Evolutionary conservation across 2,888 invertebrate genomes (phyloP).

Genomic region (Tortricodes alternella): DNA sequence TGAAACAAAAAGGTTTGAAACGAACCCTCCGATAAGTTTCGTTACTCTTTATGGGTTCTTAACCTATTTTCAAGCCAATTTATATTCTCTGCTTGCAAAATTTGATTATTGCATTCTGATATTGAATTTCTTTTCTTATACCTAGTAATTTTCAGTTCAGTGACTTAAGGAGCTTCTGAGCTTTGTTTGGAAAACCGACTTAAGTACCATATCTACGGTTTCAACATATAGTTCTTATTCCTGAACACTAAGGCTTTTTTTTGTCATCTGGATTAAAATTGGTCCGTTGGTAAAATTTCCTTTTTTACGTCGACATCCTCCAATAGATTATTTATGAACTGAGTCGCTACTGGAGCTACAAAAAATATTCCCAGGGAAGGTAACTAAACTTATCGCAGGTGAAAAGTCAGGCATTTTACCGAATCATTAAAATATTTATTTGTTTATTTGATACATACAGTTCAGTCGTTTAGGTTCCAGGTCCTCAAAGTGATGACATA

Average conservation of each 20-base stretch:
- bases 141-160: conserved; percentile 31
- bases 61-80: conserved; percentile 21
- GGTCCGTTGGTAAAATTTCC: conserved; percentile 10
- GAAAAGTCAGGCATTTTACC: too few relatives aligned
- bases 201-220: background rate
- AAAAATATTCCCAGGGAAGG: too few relatives aligned
- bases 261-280: background rate
- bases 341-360: background rate
- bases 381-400: too few relatives aligned
- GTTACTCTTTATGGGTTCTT: conserved; percentile 16
- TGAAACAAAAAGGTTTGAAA: conserved; percentile 2
- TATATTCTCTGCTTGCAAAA: conserved; percentile 25
- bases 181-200: conserved; percentile 7
- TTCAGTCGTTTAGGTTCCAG: too few relatives aligned
- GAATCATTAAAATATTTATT: too few relatives aligned
- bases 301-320: conserved; percentile 4
- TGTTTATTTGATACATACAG: too few relatives aligned
- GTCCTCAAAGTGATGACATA: too few relatives aligned
- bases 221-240: background rate
- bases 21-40: background rate
- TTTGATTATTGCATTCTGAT: conserved; percentile 22
- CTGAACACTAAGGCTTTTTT: background rate
- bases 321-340: conserved; percentile 6
- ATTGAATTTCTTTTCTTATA: conserved; percentile 13
- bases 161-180: conserved; percentile 27